phyloP scores from a whole-genome alignment of 2,888 invertebrate species.

The Limnephilus auricula region DNA sequence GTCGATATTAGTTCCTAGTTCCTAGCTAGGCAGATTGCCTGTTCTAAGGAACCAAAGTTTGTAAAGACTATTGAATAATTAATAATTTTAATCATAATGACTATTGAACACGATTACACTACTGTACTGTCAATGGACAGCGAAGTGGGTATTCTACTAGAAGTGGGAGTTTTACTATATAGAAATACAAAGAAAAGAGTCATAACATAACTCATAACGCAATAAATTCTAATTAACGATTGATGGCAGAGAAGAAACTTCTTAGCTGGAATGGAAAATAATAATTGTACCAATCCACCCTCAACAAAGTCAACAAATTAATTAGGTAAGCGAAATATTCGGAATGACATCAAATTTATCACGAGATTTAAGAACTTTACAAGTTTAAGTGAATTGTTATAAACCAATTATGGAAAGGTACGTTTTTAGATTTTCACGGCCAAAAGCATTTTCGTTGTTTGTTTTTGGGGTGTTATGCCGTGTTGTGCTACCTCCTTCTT shows the following conservation, averaged over 20 bases:
- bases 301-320: background rate
- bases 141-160: background rate
- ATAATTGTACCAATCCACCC: background rate
- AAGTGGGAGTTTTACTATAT: background rate
- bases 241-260: constrained; percentile 25
- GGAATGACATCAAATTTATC: constrained; percentile 11
- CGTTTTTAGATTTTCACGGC: too few relatives aligned
- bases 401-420: background rate
- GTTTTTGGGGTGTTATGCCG: too few relatives aligned
- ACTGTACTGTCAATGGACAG: background rate
- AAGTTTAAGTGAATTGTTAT: background rate
- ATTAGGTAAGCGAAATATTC: background rate
- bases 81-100: background rate
- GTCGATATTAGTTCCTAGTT: too few relatives aligned
- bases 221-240: constrained; percentile 38
- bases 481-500: too few relatives aligned
- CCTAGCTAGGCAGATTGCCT: too few relatives aligned
- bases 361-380: background rate
- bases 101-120: background rate
- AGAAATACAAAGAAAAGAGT: background rate
- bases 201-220: background rate
- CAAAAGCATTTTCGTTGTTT: too few relatives aligned
- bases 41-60: too few relatives aligned
- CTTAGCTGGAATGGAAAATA: constrained; percentile 9
- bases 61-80: too few relatives aligned